Percentiles rank a stretch among this genome's conserved stretches.
Conservation (phyloP, 2,113 vertebrate genomes). For the Bujurquina vittata region DNA sequence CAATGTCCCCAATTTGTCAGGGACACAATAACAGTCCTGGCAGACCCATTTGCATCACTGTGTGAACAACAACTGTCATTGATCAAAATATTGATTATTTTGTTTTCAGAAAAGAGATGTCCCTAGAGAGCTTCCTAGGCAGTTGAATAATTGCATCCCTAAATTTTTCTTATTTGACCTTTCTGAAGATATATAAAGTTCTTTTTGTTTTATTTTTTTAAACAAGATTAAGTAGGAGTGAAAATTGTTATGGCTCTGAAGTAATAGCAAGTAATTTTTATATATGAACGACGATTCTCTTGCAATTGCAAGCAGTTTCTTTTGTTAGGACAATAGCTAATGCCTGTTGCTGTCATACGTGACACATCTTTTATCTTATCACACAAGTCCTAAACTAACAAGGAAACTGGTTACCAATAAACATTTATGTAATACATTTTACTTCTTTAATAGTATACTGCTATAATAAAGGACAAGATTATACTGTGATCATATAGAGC, state of each 20-base stretch:
- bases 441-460: not conserved
- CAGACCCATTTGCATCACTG: conserved; percentile 78
- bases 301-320: not conserved
- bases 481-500: not conserved
- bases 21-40: conserved; percentile 71
- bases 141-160: conserved; percentile 57
- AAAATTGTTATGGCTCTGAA: not conserved
- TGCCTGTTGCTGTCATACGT: not conserved
- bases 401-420: conserved; percentile 2
- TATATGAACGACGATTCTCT: not conserved
- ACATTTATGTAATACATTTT: not conserved
- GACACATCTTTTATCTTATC: conserved; percentile 11
- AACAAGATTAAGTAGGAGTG: conserved; percentile 21
- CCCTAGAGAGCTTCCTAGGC: conserved; percentile 45
- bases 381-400: not conserved
- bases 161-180: conserved; percentile 69
- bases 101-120: conserved; percentile 69
- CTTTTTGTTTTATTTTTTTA: not conserved
- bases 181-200: conserved; percentile 40
- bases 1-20: conserved; percentile 77
- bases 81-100: conserved; percentile 77
- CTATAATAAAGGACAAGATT: not conserved
- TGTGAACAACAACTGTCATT: conserved; percentile 78
- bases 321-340: not conserved
- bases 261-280: not conserved